Evolutionary conservation across 2,797 vertebrate genomes (phyloP), one percentile per base, ranked within the genome.

Genomic region (Orestias chungarensis): DNA sequence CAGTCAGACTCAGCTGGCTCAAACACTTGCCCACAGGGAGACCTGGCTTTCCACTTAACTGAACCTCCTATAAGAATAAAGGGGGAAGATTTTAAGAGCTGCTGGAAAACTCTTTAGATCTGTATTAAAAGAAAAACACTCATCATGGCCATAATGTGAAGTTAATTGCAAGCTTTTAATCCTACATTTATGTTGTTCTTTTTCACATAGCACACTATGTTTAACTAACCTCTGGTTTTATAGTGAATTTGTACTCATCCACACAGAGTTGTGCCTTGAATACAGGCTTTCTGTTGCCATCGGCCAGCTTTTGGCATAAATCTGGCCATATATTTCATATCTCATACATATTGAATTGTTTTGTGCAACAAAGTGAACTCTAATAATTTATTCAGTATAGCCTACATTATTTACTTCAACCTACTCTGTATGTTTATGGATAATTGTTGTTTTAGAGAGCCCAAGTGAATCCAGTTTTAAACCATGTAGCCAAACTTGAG

Each of bases 1-100:
- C 89, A 0, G 94, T 92, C 85, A 92, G 52, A 72, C 94, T 95
- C 81, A 95, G 92, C 91, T 95, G 96, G 89, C 89, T 96, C 87
- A 93, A 93, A 89, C 94, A 95, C 89, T 93, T 96, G 69, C 91
- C 83, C 86, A 92, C 86, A 27, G 94, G 91, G 76, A 92, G 55
- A 80, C 93, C 92, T 46, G 92, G 84, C 91, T 95, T 96, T 80
- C 95, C 84, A 65, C 93, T 96, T 86, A 91, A 83, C 75, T 94
- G 96, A 78, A 81, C 79, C 79, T 96, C 96, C 97, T 98, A 72
- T 68, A 40, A 91, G 54, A 85, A 27, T 18, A 61, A n/a, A 50
- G 49, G 23, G 49, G 23, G 38, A 38, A 9, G 38, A 25, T 61
- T 40, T 61, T 52, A 12, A n/a, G 20, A 42, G 25, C 14, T 7